Evolutionary conservation across 35 echinoderm and acorn worm species (phyloP).

Genomic region (Heliocidaris tuberculata): DNA sequence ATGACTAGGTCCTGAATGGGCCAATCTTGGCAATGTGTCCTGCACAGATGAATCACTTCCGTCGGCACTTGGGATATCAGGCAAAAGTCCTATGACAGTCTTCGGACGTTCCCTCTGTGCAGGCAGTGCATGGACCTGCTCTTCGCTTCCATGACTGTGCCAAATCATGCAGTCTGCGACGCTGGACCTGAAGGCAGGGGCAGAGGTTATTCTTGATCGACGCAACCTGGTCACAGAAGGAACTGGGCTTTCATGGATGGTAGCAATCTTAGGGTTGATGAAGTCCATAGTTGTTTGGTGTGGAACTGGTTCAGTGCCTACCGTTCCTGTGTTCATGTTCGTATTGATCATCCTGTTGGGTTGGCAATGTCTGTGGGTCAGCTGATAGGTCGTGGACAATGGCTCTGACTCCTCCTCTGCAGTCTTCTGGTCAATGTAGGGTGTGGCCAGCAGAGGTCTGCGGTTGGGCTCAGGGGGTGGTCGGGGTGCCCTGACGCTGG

Average conservation of each 20-base stretch:
- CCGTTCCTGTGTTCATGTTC: conserved; percentile 89
- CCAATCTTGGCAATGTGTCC: background rate
- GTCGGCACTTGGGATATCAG: conserved; percentile 39
- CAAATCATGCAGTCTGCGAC: conserved; percentile 87
- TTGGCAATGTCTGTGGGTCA: conserved; percentile 79
- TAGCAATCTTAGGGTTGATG: conserved; percentile 74
- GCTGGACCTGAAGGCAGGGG: conserved; percentile 64
- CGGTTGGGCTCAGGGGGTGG: background rate
- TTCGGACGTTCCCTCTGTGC: conserved; percentile 57
- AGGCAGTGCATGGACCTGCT: conserved; percentile 36
- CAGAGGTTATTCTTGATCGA: conserved; percentile 65
- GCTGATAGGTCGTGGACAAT: conserved; percentile 76
- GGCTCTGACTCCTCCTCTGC: conserved; percentile 56
- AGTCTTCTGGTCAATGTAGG: conserved; percentile 52
- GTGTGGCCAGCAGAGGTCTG: conserved; percentile 31
- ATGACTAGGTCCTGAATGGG: background rate
- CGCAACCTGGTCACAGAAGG: conserved; percentile 52
- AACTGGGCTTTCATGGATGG: conserved; percentile 77
- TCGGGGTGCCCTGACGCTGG: conserved; percentile 31
- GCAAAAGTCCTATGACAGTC: conserved; percentile 70
- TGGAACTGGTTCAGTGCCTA: conserved; percentile 51
- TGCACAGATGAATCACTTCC: background rate
- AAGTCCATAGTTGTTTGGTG: conserved; percentile 63
- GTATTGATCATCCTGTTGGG: conserved; percentile 83
- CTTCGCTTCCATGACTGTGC: conserved; percentile 54